Evolutionary conservation across 2,888 invertebrate species (phyloP), one percentile per base, ranked within the genome.

Genomic region (Resseliella maxima): DNA sequence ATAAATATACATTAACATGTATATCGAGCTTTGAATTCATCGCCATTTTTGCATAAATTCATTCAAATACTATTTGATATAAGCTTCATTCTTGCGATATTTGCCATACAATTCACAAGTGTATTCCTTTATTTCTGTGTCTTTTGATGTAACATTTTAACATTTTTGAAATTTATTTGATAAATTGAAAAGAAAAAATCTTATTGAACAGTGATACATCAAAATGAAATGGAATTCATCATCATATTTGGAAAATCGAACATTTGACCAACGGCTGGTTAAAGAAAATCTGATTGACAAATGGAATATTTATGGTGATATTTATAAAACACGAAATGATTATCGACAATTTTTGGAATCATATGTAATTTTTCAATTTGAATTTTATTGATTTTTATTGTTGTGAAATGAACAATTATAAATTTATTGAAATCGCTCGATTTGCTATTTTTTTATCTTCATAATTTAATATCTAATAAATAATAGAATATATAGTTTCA

Each of bases 321-420:
- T 90, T 86, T 90, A 90, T 88, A 86, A 86, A 24, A 90, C 90
- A 85, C 89, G 90, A 54, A 89, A 90, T 88, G 91, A 91, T 88
- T 90, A 90, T 89, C 89, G 91, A 87, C 91, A 91, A 88, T 90
- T 91, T 88, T 89, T 90, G 89, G 91, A 91, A 88, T 90, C 91
- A 88, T 90, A 91, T 90, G 91, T 91, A 90, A 85, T 72, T 81
- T 59, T 59, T n/a, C 41, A 12, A 41, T 41, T 12, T 8, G n/a
- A n/a, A n/a, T 46, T n/a, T n/a, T n/a, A 54, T 64, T 64, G 24
- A 64, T 64, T 64, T 64, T 5, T 31, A 5, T 24, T n/a, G 24
- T 64, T 10, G 2, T 50, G 18, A 10, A 50, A 2, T 50, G 10
- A 41, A 41, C 41, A 41, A 41, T 41, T 41, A 41, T 41, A 12